A percentile compares a stretch with the other conserved stretches of the same genome.
These are phyloP conservation scores for Netelia inedita DNA, from an alignment of 2,888 invertebrate species.

Conservation along the genomic window DNA sequence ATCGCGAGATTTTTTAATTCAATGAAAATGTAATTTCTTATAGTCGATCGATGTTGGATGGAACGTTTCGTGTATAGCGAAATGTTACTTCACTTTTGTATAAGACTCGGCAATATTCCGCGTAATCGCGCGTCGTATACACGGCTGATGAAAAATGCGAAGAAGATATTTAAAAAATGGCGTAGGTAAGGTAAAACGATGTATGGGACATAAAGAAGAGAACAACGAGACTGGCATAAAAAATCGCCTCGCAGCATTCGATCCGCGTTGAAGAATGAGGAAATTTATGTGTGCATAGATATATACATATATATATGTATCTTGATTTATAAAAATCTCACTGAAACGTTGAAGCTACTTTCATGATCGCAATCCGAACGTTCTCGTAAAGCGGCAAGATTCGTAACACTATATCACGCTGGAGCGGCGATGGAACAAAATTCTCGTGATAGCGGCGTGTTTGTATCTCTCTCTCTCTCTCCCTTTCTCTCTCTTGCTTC, in stretches of 20 bases:
- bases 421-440: constrained; percentile 6
- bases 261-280: constrained; percentile 4
- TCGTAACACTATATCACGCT: constrained; percentile 20
- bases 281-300: constrained; percentile 1
- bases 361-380: constrained; percentile 9
- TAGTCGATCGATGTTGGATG: too few relatives aligned
- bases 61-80: too few relatives aligned
- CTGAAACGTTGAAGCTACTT: constrained; percentile 21
- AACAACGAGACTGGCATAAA: constrained; percentile 27
- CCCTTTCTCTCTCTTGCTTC: constrained; percentile 14
- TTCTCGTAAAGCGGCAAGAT: constrained; percentile 27
- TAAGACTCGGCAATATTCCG: constrained; percentile 1
- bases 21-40: too few relatives aligned
- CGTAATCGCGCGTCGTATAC: constrained; percentile 7
- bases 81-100: neutral
- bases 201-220: neutral
- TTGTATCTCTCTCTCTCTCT: constrained; percentile 25
- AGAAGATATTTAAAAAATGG: neutral
- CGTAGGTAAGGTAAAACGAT: neutral
- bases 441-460: constrained; percentile 18
- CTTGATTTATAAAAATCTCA: constrained; percentile 1
- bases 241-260: constrained; percentile 5
- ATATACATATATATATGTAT: neutral
- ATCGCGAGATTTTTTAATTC: too few relatives aligned
- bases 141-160: constrained; percentile 38